Conservation (phyloP, 2,113 vertebrate genomes). For the Hemichromis elongatus region DNA sequence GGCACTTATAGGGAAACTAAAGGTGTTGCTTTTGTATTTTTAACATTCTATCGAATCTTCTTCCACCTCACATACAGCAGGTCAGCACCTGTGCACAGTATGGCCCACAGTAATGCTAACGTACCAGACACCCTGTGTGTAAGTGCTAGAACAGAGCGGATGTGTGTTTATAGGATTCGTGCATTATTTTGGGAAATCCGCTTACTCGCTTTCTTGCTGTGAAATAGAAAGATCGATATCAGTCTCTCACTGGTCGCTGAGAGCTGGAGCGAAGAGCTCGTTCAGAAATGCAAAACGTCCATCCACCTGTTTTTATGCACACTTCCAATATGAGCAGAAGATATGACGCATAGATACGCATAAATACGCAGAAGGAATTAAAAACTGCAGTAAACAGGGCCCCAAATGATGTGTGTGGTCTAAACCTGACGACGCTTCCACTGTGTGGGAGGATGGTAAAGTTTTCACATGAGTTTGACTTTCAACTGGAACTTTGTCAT, state of each 20-base stretch:
- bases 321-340: not conserved
- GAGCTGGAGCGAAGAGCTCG: not conserved
- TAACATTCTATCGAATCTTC: not conserved
- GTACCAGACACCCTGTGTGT: not conserved
- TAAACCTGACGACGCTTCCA: not conserved
- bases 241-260: not conserved
- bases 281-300: not conserved
- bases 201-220: not conserved
- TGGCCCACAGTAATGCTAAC: not conserved
- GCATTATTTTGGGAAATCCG: not conserved
- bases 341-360: accelerated
- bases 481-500: not conserved
- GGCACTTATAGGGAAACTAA: conserved; percentile 8
- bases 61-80: not conserved
- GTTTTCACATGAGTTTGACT: not conserved
- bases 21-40: conserved; percentile 8
- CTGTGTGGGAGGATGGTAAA: not conserved
- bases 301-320: not conserved
- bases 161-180: not conserved
- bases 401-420: not conserved
- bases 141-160: not conserved
- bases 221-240: not conserved
- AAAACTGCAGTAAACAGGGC: accelerated
- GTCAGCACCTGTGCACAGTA: not conserved
- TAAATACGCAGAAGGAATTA: not conserved